Percentiles rank a stretch among this genome's conserved stretches.
These are phyloP conservation scores for Apamea monoglypha DNA, from an alignment of 2,888 invertebrate genomes.

Conservation along the genomic window DNA sequence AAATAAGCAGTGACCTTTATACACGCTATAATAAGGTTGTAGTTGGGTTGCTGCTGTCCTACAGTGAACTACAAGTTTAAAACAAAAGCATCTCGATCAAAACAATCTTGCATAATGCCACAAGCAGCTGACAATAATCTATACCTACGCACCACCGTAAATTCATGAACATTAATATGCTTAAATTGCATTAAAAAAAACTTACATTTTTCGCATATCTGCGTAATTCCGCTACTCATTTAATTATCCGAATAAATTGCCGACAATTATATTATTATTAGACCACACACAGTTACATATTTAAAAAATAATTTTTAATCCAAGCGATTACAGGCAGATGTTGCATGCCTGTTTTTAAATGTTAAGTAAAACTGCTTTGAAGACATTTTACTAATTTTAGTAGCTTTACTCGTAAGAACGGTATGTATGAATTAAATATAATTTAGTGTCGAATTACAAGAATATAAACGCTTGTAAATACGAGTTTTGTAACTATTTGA, in stretches of 20 bases:
- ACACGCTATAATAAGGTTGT: neutral
- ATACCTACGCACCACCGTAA: neutral
- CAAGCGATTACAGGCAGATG: slow-evolving; percentile 74
- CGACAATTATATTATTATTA: slow-evolving; percentile 56
- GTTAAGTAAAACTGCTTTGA: slow-evolving; percentile 67
- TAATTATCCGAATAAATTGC: slow-evolving; percentile 59
- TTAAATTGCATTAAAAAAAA: slow-evolving; percentile 25
- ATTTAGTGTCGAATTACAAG: neutral
- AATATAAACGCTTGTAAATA: neutral
- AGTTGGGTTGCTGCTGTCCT: neutral
- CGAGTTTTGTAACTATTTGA: neutral
- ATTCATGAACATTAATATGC: slow-evolving; percentile 32
- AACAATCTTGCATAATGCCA: slow-evolving; percentile 4
- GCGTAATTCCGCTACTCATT: slow-evolving; percentile 41
- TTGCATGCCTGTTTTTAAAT: slow-evolving; percentile 69
- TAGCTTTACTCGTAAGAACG: slow-evolving; percentile 18
- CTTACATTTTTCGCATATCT: slow-evolving; percentile 35
- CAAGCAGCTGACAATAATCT: slow-evolving; percentile 54
- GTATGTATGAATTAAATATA: neutral
- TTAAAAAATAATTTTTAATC: slow-evolving; percentile 69
- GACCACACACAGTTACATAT: slow-evolving; percentile 73
- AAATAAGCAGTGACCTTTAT: neutral
- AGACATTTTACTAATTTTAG: slow-evolving; percentile 67
- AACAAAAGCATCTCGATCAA: neutral
- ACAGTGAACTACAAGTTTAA: neutral